Conservation (phyloP, 2,797 vertebrate genomes). For the Etheostoma perlongum region DNA sequence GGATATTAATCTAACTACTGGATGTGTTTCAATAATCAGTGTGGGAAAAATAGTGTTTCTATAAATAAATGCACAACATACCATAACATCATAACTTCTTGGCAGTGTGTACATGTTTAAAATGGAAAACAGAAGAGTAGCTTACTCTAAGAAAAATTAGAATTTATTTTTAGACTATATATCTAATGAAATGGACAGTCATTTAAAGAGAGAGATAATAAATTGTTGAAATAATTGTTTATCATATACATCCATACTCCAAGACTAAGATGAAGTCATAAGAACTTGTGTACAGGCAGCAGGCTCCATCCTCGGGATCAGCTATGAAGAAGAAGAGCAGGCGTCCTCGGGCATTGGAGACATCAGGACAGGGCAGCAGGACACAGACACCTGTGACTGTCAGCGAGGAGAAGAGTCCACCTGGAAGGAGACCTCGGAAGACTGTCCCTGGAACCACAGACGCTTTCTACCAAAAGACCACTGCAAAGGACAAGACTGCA, state of each 20-base stretch:
- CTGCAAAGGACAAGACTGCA: slow-evolving; percentile 12
- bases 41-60: background rate
- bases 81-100: background rate
- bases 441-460: slow-evolving; percentile 15
- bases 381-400: slow-evolving; percentile 20
- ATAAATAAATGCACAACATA: background rate
- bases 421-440: slow-evolving; percentile 61
- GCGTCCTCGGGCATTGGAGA: slow-evolving; percentile 73
- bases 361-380: slow-evolving; percentile 47
- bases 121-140: background rate
- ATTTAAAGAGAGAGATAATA: background rate
- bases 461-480: background rate
- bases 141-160: background rate
- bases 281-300: background rate
- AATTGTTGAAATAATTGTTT: background rate
- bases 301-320: slow-evolving; percentile 1
- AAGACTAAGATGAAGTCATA: background rate
- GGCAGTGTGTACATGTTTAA: background rate
- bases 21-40: too few relatives aligned
- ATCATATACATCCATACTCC: too few relatives aligned
- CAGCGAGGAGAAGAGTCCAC: slow-evolving; percentile 36
- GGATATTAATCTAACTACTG: background rate
- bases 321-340: slow-evolving; percentile 86
- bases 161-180: background rate
- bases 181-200: background rate